Conservation (phyloP, 2,888 invertebrate species). For the Dorcus parallelipipedus region DNA sequence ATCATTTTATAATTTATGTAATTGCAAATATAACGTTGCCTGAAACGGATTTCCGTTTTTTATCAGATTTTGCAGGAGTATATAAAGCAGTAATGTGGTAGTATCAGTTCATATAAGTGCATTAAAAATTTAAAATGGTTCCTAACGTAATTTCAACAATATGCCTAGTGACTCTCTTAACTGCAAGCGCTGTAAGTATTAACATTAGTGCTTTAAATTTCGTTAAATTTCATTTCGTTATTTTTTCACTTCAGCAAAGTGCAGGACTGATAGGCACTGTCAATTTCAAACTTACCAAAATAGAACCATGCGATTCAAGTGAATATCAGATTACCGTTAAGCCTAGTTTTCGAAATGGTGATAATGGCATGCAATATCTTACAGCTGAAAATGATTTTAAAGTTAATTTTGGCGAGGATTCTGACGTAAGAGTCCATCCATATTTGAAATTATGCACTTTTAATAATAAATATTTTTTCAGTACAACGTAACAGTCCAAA, state of each 20-base stretch:
- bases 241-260: not conserved
- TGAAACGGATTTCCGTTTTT: too few species aligned
- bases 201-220: too few species aligned
- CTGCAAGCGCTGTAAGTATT: too few species aligned
- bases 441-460: not conserved
- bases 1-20: too few species aligned
- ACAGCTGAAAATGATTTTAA: constrained; percentile 7
- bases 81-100: too few species aligned
- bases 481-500: constrained; percentile 7
- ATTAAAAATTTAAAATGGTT: too few species aligned
- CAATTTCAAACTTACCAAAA: constrained; percentile 12
- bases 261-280: constrained; percentile 1
- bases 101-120: too few species aligned
- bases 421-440: constrained; percentile 9
- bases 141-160: too few species aligned
- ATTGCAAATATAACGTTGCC: too few species aligned
- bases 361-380: constrained; percentile 6
- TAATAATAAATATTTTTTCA: constrained; percentile 2
- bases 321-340: constrained; percentile 7
- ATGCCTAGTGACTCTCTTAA: too few species aligned
- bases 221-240: too few species aligned
- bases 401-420: constrained; percentile 9
- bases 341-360: not conserved
- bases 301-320: constrained; percentile 11
- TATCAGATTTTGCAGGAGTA: too few species aligned